These are phyloP conservation scores for Dromius quadrimaculatus DNA, from an alignment of 2,888 invertebrate species.

Conservation along the genomic window DNA sequence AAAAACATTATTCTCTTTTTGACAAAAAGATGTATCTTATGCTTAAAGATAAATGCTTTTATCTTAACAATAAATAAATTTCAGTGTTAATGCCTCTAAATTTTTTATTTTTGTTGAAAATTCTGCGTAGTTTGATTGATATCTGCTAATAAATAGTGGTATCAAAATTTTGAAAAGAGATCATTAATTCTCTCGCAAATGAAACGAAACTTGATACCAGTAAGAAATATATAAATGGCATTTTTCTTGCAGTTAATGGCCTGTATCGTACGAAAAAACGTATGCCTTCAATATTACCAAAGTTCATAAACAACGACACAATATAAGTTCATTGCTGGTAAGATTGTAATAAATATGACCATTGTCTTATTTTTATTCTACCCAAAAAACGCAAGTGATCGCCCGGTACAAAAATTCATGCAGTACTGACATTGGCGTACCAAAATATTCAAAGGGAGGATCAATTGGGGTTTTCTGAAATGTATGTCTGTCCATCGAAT, in stretches of 20 bases:
- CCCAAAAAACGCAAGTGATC: slow-evolving; percentile 49
- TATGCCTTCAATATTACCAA: slow-evolving; percentile 34
- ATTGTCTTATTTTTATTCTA: slow-evolving; percentile 45
- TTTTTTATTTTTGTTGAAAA: slow-evolving; percentile 31
- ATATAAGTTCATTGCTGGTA: slow-evolving; percentile 46
- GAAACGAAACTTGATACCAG: slow-evolving; percentile 38
- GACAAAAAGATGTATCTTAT: too few species aligned
- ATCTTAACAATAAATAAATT: too few species aligned
- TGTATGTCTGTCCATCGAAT: too few species aligned
- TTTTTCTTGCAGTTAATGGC: slow-evolving; percentile 23
- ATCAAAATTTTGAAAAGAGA: slow-evolving; percentile 25
- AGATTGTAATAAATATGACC: slow-evolving; percentile 46
- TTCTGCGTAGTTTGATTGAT: slow-evolving; percentile 35
- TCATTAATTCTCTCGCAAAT: slow-evolving; percentile 38
- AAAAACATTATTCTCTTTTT: too few species aligned
- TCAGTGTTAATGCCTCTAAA: slow-evolving; percentile 12
- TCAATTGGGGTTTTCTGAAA: too few species aligned
- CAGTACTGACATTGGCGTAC: slow-evolving; percentile 18
- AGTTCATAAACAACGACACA: slow-evolving; percentile 50
- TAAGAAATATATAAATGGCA: slow-evolving; percentile 14
- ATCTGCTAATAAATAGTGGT: slow-evolving; percentile 29
- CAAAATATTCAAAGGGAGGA: slow-evolving; percentile 1
- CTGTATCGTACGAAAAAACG: slow-evolving; percentile 29
- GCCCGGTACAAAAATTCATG: slow-evolving; percentile 13
- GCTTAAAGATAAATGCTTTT: too few species aligned